Base-by-base conservation (phyloP, 1,140 invertebrate genomes). In the Littorina saxatilis region DNA sequence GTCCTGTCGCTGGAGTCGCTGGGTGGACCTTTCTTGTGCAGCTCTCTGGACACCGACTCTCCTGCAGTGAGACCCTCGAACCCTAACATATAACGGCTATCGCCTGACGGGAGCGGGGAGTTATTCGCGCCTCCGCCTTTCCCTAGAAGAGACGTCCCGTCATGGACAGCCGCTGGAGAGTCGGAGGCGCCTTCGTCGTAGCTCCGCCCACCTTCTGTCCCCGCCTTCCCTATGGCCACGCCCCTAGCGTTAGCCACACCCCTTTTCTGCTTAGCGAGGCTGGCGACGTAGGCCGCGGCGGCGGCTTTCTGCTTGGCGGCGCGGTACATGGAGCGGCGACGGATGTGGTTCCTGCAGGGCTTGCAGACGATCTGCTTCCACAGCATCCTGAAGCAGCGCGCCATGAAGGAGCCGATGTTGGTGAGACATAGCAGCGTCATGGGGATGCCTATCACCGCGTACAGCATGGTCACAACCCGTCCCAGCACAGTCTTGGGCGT, bases 381-480 rank as follows among this genome's bases (percentile, higher is more conserved):
- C 23, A 82, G 70, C 74, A 85, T 32, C 23, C 82, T 50, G 55
- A 80, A 83, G 29, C 39, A 75, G 27, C 52, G 15, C 15, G 82
- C 82, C 82, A 99, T 93, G 77, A 99, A 95, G 91, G 98, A 96
- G 55, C 98, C 98, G 88, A 99, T 97, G 93, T 99, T 99, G 77
- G 97, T 97, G 37, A 99, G 93, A 88, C 93, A 94, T 2, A 99
- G 94, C 68, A 99, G 94, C 91, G 98, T 98, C 40, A 99, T 92
- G 0, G 98, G 98, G 95, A 99, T 98, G 17, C 98, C 98, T 61
- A 98, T 95, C 47, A 99, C 96, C 0, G 98, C 97, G 92, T 99
- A 99, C 23, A 98, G 91, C 88, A 99, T 98, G 1, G 98, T 99
- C 66, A 95, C 95, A 75, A 98, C 93, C 92, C 98, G 98, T 17